Percentiles rank a stretch among this genome's conserved stretches.
phyloP scores from a whole-genome alignment of 2,888 invertebrate genomes.

The Panopea generosa region DNA sequence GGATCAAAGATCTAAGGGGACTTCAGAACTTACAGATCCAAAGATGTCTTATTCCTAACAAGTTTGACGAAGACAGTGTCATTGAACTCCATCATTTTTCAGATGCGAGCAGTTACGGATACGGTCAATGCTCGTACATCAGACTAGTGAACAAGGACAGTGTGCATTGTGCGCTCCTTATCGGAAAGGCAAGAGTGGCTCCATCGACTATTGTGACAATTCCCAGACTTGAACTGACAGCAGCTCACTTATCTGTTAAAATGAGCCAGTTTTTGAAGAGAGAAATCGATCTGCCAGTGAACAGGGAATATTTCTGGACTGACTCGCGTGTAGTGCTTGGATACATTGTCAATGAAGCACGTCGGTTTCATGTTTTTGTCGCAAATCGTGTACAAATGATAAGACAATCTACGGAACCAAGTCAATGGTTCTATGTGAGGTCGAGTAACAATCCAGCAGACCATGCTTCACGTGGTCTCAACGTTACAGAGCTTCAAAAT shows the following conservation, averaged over 20 bases:
- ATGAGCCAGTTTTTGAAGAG: slow-evolving; percentile 17
- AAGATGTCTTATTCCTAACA: slow-evolving; percentile 39
- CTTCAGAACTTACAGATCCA: slow-evolving; percentile 18
- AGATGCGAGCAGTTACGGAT: slow-evolving; percentile 34
- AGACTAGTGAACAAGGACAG: slow-evolving; percentile 23
- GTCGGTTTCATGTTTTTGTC: slow-evolving; percentile 66
- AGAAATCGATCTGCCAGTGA: slow-evolving; percentile 27
- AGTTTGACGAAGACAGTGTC: slow-evolving; percentile 34
- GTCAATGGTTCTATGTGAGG: slow-evolving; percentile 62
- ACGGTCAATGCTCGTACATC: slow-evolving; percentile 62
- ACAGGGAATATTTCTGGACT: slow-evolving; percentile 56
- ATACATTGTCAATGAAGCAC: slow-evolving; percentile 61
- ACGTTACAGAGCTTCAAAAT: slow-evolving; percentile 12
- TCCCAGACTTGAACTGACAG: slow-evolving; percentile 60
- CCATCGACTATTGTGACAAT: slow-evolving; percentile 58
- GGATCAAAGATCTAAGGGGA: slow-evolving; percentile 32
- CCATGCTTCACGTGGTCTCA: slow-evolving; percentile 54
- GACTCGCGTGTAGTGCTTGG: slow-evolving; percentile 64
- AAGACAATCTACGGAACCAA: slow-evolving; percentile 36
- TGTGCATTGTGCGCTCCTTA: slow-evolving; percentile 51
- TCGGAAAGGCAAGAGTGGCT: slow-evolving; percentile 58
- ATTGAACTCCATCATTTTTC: slow-evolving; percentile 29
- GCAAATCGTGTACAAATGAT: slow-evolving; percentile 66
- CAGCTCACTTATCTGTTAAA: slow-evolving; percentile 43
- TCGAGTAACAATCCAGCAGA: slow-evolving; percentile 66